These are phyloP conservation scores for Lacanobia wlatinum DNA, from an alignment of 2,888 invertebrate species.

Conservation along the genomic window DNA sequence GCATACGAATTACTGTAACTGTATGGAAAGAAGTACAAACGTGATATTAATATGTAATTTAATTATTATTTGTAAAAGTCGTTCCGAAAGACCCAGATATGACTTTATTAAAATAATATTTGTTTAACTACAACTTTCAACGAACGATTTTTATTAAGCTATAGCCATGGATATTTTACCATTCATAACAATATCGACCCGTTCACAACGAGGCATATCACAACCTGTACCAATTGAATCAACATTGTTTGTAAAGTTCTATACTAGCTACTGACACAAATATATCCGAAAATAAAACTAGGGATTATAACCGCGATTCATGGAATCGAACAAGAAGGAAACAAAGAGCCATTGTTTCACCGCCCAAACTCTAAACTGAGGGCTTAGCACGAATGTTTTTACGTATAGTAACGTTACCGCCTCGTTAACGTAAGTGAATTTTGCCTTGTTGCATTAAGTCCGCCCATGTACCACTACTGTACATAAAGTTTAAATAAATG, in stretches of 20 bases:
- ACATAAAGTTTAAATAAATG: too few relatives aligned
- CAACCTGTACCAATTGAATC: conserved; percentile 91
- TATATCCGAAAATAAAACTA: conserved; percentile 89
- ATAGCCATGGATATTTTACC: conserved; percentile 90
- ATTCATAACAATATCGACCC: conserved; percentile 91
- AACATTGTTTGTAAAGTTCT: conserved; percentile 91
- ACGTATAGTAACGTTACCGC: too few relatives aligned
- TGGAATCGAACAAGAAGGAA: conserved; percentile 90
- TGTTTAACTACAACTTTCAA: conserved; percentile 90
- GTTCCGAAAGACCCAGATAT: conserved; percentile 86
- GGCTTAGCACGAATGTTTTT: too few relatives aligned
- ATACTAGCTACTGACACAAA: conserved; percentile 90
- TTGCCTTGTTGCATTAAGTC: too few relatives aligned
- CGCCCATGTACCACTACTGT: too few relatives aligned
- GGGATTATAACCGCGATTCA: conserved; percentile 90
- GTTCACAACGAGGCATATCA: conserved; percentile 91
- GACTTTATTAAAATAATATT: conserved; percentile 89
- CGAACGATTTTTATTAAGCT: conserved; percentile 90
- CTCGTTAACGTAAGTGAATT: too few relatives aligned
- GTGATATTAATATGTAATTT: conserved; percentile 83
- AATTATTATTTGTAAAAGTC: conserved; percentile 88
- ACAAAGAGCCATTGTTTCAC: conserved; percentile 85
- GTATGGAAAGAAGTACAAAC: conserved; percentile 86
- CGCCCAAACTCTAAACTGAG: conserved; percentile 86
- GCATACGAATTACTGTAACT: conserved; percentile 80